Percentiles rank a stretch among this genome's conserved stretches.
Conservation (phyloP, 2,888 invertebrate genomes). For the Agrochola lychnidis region DNA sequence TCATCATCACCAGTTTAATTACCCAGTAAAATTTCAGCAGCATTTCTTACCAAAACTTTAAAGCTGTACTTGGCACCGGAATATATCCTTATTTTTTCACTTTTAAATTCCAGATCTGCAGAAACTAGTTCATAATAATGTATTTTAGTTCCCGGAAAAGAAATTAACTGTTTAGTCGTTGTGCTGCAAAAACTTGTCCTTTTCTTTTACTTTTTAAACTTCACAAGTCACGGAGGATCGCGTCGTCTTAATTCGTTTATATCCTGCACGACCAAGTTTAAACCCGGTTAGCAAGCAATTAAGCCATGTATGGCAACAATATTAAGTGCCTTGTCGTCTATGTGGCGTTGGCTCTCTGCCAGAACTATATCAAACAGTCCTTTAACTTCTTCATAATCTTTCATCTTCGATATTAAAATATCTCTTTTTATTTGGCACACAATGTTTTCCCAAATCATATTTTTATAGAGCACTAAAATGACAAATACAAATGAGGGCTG, state of each 20-base stretch:
- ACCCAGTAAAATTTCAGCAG: background rate
- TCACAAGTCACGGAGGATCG: conserved; percentile 49
- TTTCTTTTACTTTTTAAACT: conserved; percentile 50
- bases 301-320: conserved; percentile 63
- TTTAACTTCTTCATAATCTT: conserved; percentile 54
- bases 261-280: conserved; percentile 55
- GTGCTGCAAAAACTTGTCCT: conserved; percentile 45
- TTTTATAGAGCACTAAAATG: conserved; percentile 64
- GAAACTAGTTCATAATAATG: conserved; percentile 36
- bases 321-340: conserved; percentile 53
- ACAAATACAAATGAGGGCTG: conserved; percentile 54
- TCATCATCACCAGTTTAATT: conserved; percentile 3
- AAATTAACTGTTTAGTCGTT: conserved; percentile 44
- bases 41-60: background rate
- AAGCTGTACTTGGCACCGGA: background rate
- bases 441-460: conserved; percentile 59
- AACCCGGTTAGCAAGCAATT: conserved; percentile 65
- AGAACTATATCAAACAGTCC: conserved; percentile 49
- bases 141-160: conserved; percentile 32
- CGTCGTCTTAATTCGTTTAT: conserved; percentile 62
- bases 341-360: conserved; percentile 52
- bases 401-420: conserved; percentile 60
- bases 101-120: conserved; percentile 8
- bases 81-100: conserved; percentile 11
- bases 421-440: conserved; percentile 50